phyloP scores from a whole-genome alignment of 2,888 invertebrate genomes.

The Leptothorax acervorum region DNA sequence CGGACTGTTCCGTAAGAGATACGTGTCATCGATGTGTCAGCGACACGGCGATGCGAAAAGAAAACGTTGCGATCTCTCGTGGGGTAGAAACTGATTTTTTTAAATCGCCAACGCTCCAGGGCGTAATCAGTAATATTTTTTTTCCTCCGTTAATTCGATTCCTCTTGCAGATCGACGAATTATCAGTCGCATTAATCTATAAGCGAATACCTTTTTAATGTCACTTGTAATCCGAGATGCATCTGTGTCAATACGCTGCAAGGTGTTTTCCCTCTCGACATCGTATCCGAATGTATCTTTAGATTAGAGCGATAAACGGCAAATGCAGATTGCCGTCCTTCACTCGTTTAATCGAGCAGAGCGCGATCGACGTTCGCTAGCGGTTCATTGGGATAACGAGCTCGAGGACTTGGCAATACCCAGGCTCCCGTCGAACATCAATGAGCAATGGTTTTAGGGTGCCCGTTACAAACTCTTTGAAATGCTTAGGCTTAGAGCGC shows the following conservation, averaged over 20 bases:
- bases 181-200: constrained; percentile 58
- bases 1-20: not conserved
- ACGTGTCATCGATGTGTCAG: not conserved
- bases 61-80: not conserved
- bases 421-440: not conserved
- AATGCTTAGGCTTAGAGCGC: not conserved
- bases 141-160: constrained; percentile 29
- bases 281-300: constrained; percentile 32
- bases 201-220: constrained; percentile 59
- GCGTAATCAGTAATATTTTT: constrained; percentile 14
- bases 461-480: too few relatives aligned
- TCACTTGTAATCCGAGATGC: constrained; percentile 66
- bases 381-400: constrained; percentile 55
- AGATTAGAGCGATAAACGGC: constrained; percentile 63
- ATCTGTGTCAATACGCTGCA: constrained; percentile 73
- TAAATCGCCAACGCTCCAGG: not conserved
- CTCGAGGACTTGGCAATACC: constrained; percentile 2
- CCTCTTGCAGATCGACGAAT: constrained; percentile 41
- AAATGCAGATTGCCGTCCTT: constrained; percentile 65
- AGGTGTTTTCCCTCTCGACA: constrained; percentile 61
- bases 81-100: constrained; percentile 11
- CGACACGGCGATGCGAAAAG: not conserved
- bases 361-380: constrained; percentile 54
- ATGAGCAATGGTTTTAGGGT: constrained; percentile 8
- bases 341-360: constrained; percentile 54